A percentile compares a stretch with the other conserved stretches of the same genome.
phyloP scores from a whole-genome alignment of 2,113 vertebrate species.

The Zosterops hypoxanthus region DNA sequence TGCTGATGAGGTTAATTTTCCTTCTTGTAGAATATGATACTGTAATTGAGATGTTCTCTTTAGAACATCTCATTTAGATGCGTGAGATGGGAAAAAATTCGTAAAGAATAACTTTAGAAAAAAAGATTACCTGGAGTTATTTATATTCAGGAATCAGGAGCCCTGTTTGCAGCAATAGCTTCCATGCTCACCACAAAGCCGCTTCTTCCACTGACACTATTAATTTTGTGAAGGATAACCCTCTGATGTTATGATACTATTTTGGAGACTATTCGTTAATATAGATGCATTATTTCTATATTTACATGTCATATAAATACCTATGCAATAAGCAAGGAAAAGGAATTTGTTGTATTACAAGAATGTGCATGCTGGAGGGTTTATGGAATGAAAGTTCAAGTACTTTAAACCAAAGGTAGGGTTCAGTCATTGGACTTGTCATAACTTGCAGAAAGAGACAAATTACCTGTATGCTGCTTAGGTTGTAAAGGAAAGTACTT shows the following conservation, averaged over 20 bases:
- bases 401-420: background rate
- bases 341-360: background rate
- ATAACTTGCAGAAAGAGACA: background rate
- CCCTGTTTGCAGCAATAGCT: background rate
- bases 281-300: background rate
- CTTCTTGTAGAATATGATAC: background rate
- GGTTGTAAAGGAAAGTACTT: background rate
- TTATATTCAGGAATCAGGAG: background rate
- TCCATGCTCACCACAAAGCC: background rate
- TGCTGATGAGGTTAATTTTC: constrained; percentile 11
- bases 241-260: background rate
- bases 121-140: background rate
- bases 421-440: background rate
- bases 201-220: background rate
- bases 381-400: background rate
- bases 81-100: background rate
- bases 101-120: background rate
- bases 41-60: background rate
- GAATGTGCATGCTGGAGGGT: background rate
- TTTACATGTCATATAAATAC: background rate
- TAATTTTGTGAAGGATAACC: background rate
- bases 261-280: background rate
- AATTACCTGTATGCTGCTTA: background rate
- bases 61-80: background rate
- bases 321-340: background rate